Conservation (phyloP, 2,113 vertebrate genomes). For the Zosterops pallidus region DNA sequence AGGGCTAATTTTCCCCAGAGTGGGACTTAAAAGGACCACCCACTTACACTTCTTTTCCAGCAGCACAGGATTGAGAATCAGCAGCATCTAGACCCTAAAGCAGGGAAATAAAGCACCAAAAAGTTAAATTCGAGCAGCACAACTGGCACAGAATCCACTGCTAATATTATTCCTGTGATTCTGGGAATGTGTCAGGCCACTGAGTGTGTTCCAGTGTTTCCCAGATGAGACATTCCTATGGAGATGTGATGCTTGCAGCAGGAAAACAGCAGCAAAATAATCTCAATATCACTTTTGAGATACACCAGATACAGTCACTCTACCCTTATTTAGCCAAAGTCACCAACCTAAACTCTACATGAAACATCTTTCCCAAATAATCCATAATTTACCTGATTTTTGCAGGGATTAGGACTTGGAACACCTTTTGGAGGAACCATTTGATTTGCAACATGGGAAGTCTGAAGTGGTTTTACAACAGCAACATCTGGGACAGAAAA, state of each 20-base stretch:
- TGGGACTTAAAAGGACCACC: background rate
- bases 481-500: background rate
- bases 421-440: background rate
- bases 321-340: background rate
- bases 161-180: background rate
- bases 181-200: background rate
- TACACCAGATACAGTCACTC: background rate
- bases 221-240: background rate
- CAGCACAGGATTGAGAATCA: background rate
- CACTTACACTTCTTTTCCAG: conserved; percentile 37
- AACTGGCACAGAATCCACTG: background rate
- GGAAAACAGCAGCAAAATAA: background rate
- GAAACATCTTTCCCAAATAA: background rate
- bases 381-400: conserved; percentile 5
- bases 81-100: background rate
- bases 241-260: background rate
- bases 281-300: rapidly evolving
- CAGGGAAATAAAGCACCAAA: background rate
- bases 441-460: conserved; percentile 13
- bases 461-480: conserved; percentile 40
- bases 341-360: rapidly evolving
- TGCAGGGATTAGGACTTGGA: background rate
- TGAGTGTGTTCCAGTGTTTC: background rate
- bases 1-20: rapidly evolving
- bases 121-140: background rate